Conservation (phyloP, 2,888 invertebrate species). For the Coleophora flavipennella region DNA sequence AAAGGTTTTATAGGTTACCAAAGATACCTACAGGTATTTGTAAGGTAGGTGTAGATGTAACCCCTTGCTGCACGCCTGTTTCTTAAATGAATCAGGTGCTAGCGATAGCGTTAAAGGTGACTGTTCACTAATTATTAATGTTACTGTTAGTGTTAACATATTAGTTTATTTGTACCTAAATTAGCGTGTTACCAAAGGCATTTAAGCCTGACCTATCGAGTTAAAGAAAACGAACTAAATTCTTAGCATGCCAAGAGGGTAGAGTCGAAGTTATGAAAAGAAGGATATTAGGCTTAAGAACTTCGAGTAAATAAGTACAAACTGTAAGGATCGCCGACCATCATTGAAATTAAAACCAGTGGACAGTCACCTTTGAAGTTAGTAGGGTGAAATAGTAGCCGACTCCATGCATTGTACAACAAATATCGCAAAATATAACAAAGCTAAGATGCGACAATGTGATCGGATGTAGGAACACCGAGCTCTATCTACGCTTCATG, state of each 20-base stretch:
- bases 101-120: constrained; percentile 19
- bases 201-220: too few relatives aligned
- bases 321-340: background rate
- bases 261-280: too few relatives aligned
- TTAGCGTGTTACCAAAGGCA: too few relatives aligned
- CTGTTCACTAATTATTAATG: background rate
- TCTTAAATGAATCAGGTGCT: constrained; percentile 24
- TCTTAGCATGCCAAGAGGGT: too few relatives aligned
- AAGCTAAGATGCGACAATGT: constrained; percentile 50
- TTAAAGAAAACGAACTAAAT: too few relatives aligned
- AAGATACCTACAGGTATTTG: too few relatives aligned
- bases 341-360: background rate
- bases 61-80: constrained; percentile 5
- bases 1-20: too few relatives aligned
- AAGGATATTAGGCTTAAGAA: too few relatives aligned
- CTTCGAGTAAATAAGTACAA: background rate
- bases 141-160: too few relatives aligned
- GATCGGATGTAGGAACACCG: constrained; percentile 40
- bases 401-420: constrained; percentile 55
- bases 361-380: constrained; percentile 19
- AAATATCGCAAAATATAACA: constrained; percentile 58
- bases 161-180: too few relatives aligned
- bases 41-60: background rate
- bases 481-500: constrained; percentile 53
- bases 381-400: constrained; percentile 40